phyloP scores from a whole-genome alignment of 2,797 vertebrate species.

The Mionectes olivaceus region DNA sequence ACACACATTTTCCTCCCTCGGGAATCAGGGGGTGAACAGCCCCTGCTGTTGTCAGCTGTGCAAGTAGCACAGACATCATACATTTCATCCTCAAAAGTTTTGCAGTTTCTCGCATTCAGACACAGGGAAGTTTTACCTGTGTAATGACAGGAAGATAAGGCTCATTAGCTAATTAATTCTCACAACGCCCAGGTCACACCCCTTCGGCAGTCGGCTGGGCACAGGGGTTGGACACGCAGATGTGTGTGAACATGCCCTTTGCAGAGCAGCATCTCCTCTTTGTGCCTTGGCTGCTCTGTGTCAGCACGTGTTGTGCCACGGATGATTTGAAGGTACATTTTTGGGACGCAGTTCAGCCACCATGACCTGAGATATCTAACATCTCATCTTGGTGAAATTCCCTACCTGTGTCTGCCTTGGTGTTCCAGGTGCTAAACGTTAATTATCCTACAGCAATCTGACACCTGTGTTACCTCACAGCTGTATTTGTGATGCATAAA shows the following conservation, averaged over 20 bases:
- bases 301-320: neutral
- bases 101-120: neutral
- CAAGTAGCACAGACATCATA: neutral
- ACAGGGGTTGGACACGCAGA: neutral
- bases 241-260: neutral
- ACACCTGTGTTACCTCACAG: neutral
- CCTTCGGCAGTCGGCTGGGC: neutral
- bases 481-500: neutral
- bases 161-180: slow-evolving; percentile 44
- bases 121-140: neutral
- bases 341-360: neutral
- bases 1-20: neutral
- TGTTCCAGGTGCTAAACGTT: neutral
- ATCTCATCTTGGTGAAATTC: neutral
- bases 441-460: neutral
- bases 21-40: neutral
- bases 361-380: neutral
- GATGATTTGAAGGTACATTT: neutral
- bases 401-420: neutral
- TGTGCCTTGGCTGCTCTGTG: neutral
- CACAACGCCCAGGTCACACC: neutral
- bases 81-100: neutral
- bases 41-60: neutral
- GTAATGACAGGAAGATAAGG: slow-evolving; percentile 37
- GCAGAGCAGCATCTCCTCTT: neutral